Evolutionary conservation across 2,113 vertebrate genomes (phyloP).

Genomic region (Cisticola juncidis): DNA sequence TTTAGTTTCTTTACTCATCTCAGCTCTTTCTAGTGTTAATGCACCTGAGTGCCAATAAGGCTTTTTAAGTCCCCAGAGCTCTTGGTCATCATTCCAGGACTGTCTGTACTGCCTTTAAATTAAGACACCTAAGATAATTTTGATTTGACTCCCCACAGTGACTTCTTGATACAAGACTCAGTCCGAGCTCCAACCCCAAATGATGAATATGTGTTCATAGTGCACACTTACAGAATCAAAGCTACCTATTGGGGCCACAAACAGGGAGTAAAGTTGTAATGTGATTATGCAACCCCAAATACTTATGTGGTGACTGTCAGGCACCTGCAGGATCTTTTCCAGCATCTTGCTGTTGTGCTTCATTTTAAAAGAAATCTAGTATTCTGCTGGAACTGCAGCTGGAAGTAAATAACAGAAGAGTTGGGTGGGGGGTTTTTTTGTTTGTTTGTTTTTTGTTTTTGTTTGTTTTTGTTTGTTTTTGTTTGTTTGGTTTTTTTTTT

Average conservation of each 20-base stretch:
- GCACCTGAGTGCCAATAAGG: background rate
- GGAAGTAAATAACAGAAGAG: background rate
- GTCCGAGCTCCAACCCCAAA: background rate
- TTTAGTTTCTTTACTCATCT: background rate
- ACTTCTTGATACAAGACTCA: background rate
- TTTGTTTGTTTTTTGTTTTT: too few species aligned
- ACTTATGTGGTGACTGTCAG: background rate
- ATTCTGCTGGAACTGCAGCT: background rate
- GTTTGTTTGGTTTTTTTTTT: too few species aligned
- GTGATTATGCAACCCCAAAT: background rate
- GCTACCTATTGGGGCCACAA: background rate
- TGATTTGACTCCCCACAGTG: background rate
- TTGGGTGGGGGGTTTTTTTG: too few species aligned
- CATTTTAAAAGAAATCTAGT: background rate
- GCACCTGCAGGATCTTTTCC: background rate
- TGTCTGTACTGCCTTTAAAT: background rate
- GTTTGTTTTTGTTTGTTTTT: too few species aligned
- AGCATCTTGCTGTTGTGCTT: background rate
- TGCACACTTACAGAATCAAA: background rate
- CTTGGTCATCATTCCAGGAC: background rate
- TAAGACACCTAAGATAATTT: background rate
- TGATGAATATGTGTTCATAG: background rate
- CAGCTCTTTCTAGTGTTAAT: background rate
- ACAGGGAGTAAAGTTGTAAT: background rate
- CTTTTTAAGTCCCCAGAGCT: background rate